Evolutionary conservation across 2,113 vertebrate species (phyloP).

Genomic region (Neopipo cinnamomea): DNA sequence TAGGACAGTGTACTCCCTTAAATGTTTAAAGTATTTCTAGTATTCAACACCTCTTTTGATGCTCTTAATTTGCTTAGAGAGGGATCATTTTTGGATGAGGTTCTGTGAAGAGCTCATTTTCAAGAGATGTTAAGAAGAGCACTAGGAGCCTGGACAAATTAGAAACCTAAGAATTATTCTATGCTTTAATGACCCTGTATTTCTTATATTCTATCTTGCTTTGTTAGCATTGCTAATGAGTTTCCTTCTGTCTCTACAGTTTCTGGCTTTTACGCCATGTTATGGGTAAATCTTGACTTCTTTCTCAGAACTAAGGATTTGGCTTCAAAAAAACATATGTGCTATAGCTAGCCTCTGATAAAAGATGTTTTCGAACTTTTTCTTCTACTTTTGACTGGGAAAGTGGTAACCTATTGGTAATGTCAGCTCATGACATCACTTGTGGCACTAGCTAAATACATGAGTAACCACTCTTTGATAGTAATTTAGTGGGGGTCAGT

Average conservation of each 20-base stretch:
- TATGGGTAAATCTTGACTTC: not conserved
- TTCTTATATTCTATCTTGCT: not conserved
- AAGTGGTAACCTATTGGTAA: constrained; percentile 54
- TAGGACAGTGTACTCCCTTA: not conserved
- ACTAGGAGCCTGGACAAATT: not conserved
- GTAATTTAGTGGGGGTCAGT: constrained; percentile 1
- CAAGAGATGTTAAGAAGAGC: not conserved
- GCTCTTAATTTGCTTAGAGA: not conserved
- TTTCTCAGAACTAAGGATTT: not conserved
- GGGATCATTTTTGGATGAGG: not conserved
- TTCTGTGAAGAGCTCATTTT: not conserved
- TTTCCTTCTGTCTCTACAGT: not conserved
- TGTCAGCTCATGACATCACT: constrained; percentile 47
- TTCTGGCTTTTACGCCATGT: not conserved
- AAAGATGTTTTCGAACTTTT: not conserved
- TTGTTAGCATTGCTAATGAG: not conserved
- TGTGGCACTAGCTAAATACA: constrained; percentile 21
- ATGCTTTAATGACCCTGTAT: not conserved
- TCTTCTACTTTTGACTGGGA: constrained; percentile 7
- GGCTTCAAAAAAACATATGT: not conserved
- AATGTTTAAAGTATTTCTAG: not conserved
- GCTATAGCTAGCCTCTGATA: not conserved
- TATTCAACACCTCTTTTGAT: not conserved
- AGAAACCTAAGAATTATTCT: not conserved
- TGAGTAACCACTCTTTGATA: constrained; percentile 23